Base-by-base conservation (phyloP, 2,113 vertebrate genomes). In the Tringa solitaria region DNA sequence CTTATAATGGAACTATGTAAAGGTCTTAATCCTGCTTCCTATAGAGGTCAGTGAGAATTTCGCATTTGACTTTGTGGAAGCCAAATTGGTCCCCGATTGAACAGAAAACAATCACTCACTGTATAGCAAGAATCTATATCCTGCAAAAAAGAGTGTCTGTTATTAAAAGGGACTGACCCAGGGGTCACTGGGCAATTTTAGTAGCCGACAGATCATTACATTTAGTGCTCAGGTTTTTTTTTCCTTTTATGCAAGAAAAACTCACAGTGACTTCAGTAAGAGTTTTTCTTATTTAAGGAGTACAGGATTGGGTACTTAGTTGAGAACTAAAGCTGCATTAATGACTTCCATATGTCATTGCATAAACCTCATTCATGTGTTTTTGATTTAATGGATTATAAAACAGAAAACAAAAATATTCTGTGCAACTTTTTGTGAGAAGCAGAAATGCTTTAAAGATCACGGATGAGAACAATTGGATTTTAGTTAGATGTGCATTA, bases 371-470 rank as follows among this genome's bases (percentile, higher is more conserved):
- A 91, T 88, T 94, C 96, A 95, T 86, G 54, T 97, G 97, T 78
- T 96, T 97, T 95, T 92, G 57, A 97, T 97, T 97, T 97, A 93
- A 94, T 73, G 89, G 94, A 90, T 95, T 96, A 96, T 96, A 90
- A 97, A 97, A 93, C 88, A 97, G 84, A 96, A 97, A 96, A 97
- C 93, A 97, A 96, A 96, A 96, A 96, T 94, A 96, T 56, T 95
- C 93, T 80, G 45, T 95, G 82, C 73, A 95, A 93, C 91, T 88
- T 97, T 93, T 60, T 89, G 92, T 93, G 56, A 96, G 86, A 93
- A 96, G 45, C 33, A 96, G 46, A 96, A 97, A 94, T 70, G 72
- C 39, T 92, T 91, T 70, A 76, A 94, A 95, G 81, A 95, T 94
- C 91, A 94, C 4, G 72, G 90, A 96, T 90, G 93, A 97, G 84